Percentiles rank a stretch among this genome's conserved stretches.
These are phyloP conservation scores for Quiscalus mexicanus DNA, from an alignment of 2,113 vertebrate species.

Conservation along the genomic window DNA sequence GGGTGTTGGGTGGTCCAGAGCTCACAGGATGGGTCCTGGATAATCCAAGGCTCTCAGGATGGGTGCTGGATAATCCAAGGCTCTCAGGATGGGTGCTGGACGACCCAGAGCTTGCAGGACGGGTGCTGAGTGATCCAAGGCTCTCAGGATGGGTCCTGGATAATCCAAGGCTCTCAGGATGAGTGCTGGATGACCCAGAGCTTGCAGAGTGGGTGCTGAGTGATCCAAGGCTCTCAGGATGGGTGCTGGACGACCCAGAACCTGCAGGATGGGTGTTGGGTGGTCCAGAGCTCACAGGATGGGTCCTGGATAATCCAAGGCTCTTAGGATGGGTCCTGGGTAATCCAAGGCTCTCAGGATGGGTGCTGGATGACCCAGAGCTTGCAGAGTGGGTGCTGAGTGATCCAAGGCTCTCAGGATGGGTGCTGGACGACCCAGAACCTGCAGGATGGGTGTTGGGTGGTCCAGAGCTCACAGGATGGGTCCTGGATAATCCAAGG, in stretches of 20 bases:
- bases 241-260: rapidly evolving
- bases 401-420: too few relatives aligned
- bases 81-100: not conserved
- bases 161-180: rapidly evolving
- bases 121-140: rapidly evolving
- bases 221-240: rapidly evolving
- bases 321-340: rapidly evolving
- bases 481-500: too few relatives aligned
- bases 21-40: too few relatives aligned
- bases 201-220: rapidly evolving
- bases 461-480: too few relatives aligned
- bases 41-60: too few relatives aligned
- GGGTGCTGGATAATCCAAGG: rapidly evolving
- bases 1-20: too few relatives aligned
- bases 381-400: too few relatives aligned
- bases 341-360: too few relatives aligned
- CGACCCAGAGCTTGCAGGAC: rapidly evolving
- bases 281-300: too few relatives aligned
- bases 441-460: too few relatives aligned
- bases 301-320: too few relatives aligned
- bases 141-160: not conserved
- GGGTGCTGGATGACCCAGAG: not conserved
- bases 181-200: not conserved
- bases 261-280: too few relatives aligned
- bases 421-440: rapidly evolving